Evolutionary conservation across 2,113 vertebrate genomes (phyloP), one percentile per base, ranked within the genome.

Genomic region (Forbesichthys papilliferus): DNA sequence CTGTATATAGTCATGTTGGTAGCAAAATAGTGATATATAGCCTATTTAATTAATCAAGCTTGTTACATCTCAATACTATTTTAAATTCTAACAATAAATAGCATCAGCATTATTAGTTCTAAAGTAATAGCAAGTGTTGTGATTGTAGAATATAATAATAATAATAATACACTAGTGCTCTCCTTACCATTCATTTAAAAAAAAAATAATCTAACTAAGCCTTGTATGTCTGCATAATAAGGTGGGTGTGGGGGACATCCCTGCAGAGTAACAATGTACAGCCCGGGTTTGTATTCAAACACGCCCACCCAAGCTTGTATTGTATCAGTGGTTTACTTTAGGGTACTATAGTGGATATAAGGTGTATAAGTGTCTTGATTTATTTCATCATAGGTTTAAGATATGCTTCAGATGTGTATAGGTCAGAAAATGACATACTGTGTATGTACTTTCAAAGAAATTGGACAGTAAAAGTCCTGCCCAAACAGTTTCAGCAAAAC

Each of bases 281-380:
- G 27, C 27, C 27, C 27, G 33, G n/a, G 54, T 27, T 48, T 48
- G 13, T 11, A 20, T 59, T 33, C 16, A 49, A 33, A 59, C 58
- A 0, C n/a, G 16, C 12, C 56, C 14, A 10, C 33, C 27, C 18
- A 12, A 5, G 27, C 20, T 27, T 34, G 18, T 6, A 64, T 51
- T 27, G 47, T 48, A 59, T 48, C 66, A 58, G 66, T 68, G 83
- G 77, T 78, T 88, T 80, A 73, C 69, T 36, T 59, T 4, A n/a
- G 80, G 75, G 82, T 84, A 42, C 46, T 48, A n/a, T 81, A 86
- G 58, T 5, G 48, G 33, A 1, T 2, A 3, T 36, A 34, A 75
- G 75, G 36, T 42, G 36, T 42, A 6, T 42, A 6, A 42, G 36
- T 8, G 4, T 42, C 4, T 42, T 42, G 36, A 27, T 27, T 3